These are phyloP conservation scores for Oreochromis mossambicus DNA, from an alignment of 2,797 vertebrate species.

Conservation along the genomic window DNA sequence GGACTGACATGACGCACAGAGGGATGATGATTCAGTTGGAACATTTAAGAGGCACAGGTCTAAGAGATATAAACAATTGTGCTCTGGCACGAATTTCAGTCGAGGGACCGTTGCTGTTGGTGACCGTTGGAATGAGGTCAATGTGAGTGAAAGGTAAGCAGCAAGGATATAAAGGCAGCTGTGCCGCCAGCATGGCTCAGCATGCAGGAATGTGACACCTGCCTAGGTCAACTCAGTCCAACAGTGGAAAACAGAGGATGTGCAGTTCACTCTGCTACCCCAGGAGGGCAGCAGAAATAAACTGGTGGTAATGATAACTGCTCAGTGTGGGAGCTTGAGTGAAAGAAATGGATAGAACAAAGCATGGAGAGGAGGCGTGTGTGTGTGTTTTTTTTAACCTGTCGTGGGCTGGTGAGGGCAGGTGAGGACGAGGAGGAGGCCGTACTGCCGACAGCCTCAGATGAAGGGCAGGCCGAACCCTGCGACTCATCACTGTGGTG, in stretches of 20 bases:
- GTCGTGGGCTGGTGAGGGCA: constrained; percentile 62
- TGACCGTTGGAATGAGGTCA: constrained; percentile 23
- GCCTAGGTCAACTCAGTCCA: constrained; percentile 48
- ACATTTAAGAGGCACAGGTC: neutral
- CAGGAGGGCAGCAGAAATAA: constrained; percentile 37
- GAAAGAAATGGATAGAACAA: neutral
- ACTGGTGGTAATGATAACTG: neutral
- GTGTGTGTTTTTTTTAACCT: constrained; percentile 68
- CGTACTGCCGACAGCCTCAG: constrained; percentile 71
- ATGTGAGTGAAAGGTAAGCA: neutral
- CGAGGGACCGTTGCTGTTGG: neutral
- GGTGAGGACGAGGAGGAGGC: constrained; percentile 68
- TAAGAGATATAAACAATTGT: constrained; percentile 10
- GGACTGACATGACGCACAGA: neutral
- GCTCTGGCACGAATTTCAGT: neutral
- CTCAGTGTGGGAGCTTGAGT: neutral
- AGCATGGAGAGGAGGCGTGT: neutral
- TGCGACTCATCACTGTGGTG: constrained; percentile 84
- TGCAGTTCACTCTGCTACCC: constrained; percentile 36
- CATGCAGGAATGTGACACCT: constrained; percentile 38
- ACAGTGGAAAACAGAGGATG: constrained; percentile 15
- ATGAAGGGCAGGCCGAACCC: constrained; percentile 74
- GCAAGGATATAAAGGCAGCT: constrained; percentile 32
- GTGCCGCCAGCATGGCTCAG: constrained; percentile 30
- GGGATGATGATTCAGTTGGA: constrained; percentile 4